Evolutionary conservation across 2,888 invertebrate species (phyloP), one percentile per base, ranked within the genome.

Genomic region (Plutella xylostella): DNA sequence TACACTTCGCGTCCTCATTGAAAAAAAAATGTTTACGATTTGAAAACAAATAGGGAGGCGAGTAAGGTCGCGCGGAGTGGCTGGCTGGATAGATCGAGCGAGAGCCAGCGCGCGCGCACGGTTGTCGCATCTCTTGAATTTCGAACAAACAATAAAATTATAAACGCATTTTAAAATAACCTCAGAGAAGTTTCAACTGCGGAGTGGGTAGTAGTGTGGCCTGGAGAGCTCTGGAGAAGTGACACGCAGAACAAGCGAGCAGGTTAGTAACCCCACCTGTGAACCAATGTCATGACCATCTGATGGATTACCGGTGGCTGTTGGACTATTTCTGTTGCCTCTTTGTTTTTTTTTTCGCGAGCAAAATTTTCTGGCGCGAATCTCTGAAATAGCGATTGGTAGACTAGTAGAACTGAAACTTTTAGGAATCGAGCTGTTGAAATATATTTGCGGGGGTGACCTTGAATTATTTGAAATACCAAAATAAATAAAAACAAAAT

Each of bases 71-170:
- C 17, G 14, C 14, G 25, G 21, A 37, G 4, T 33, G 11, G 20
- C 17, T 25, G 15, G 4, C 15, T 40, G 17, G 12, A 37, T 20
- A 12, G 6, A 18, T 17, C 58, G 55, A 70, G 75, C 79, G 74
- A 76, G 66, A 63, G 60, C 63, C 68, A 67, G 60, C 68, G 72
- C 72, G 64, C 75, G 76, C 61, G 71, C 67, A 67, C 66, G 69
- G 75, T 75, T 75, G 82, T 80, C 82, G 80, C 69, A 58, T 67
- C 64, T 55, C 63, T 61, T 60, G 63, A 68, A 69, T 80, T 77
- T 76, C 67, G 74, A 67, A 69, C 63, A 76, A 82, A 82, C 79
- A 82, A 82, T 82, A 79, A 83, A 80, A 79, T 82, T 80, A 80
- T 82, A 80, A 73, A 72, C 76, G 68, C 63, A 65, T 66, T 74